Evolutionary conservation across 2,113 vertebrate genomes (phyloP), one percentile per base, ranked within the genome.

Genomic region (Semnornis frantzii): DNA sequence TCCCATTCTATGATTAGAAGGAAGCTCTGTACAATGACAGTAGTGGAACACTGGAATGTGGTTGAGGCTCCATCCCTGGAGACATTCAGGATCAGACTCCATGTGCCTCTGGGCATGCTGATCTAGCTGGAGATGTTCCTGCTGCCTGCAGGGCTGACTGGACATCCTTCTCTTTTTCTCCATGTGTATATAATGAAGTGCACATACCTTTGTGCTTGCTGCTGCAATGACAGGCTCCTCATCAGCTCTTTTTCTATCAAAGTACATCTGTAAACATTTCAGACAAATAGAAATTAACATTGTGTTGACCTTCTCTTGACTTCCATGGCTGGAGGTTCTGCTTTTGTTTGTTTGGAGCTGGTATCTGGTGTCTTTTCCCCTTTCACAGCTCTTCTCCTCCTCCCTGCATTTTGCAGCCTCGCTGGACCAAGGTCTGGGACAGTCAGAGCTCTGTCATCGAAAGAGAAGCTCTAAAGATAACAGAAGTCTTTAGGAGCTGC

Each of bases 381-480:
- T 94, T 92, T 86, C 33, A 23, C 57, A 74, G 6, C 19, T 17
- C 10, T 78, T 82, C 23, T 28, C 31, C 44, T 9, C 31, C 16
- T 60, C 12, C 12, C 24, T 74, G 15, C 16, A 4, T 63, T 87
- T 88, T 87, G 27, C 28, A 68, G 10, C 28, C 71, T 46, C 15
- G 5, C 12, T 60, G 65, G 79, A 83, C 54, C 42, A 68, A 58
- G 44, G 21, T 72, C 65, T 85, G 54, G 72, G 48, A 55, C 30
- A 69, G 27, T 28, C 54, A 90, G 57, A 78, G 37, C n/a, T 92
- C 64, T 81, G 91, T 52, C 70, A 69, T 3, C 87, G 73, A 75
- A 91, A 90, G 87, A 88, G 78, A 81, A 91, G 15, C 66, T 70
- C 65, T 58, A 42, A 92, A 94, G 91, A 86, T 91, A 94, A 78